Percentiles rank a stretch among this genome's conserved stretches.
Evolutionary conservation across 2,113 vertebrate species (phyloP).

Genomic region (Hippolais icterina): DNA sequence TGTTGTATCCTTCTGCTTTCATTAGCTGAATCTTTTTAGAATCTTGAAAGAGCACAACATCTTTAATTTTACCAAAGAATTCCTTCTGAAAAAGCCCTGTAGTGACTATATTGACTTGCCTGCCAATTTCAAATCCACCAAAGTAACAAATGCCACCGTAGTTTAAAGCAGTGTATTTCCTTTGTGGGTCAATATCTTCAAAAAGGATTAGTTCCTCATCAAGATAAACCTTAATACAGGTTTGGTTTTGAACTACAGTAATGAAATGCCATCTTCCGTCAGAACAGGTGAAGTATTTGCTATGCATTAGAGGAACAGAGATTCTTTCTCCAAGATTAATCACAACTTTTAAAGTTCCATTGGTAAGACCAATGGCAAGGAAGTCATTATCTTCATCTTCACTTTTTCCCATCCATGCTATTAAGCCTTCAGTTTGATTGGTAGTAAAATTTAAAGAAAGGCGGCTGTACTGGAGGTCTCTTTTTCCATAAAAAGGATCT

Average conservation of each 20-base stretch:
- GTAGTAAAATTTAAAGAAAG: conserved; percentile 81
- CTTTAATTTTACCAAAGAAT: conserved; percentile 83
- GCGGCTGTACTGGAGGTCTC: conserved; percentile 75
- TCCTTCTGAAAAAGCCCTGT: conserved; percentile 77
- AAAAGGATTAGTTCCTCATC: conserved; percentile 73
- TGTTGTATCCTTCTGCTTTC: conserved; percentile 82
- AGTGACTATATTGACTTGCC: conserved; percentile 72
- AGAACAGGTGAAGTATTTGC: conserved; percentile 66
- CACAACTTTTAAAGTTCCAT: conserved; percentile 77
- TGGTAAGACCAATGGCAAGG: conserved; percentile 80
- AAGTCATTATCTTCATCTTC: conserved; percentile 84
- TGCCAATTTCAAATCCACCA: conserved; percentile 83
- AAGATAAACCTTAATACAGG: conserved; percentile 77
- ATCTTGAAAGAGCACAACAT: conserved; percentile 81
- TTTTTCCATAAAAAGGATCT: conserved; percentile 74
- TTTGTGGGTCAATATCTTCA: conserved; percentile 80
- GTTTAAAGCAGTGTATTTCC: conserved; percentile 83
- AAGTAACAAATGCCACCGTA: conserved; percentile 81
- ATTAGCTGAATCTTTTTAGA: conserved; percentile 73
- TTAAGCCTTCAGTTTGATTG: conserved; percentile 69
- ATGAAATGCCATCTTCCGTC: conserved; percentile 75
- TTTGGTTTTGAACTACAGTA: conserved; percentile 77
- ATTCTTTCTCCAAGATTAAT: conserved; percentile 84
- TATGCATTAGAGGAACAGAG: conserved; percentile 65
- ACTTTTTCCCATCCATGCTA: conserved; percentile 83